Base-by-base conservation (phyloP, 2,797 vertebrate genomes). In the Phataginus tricuspis region DNA sequence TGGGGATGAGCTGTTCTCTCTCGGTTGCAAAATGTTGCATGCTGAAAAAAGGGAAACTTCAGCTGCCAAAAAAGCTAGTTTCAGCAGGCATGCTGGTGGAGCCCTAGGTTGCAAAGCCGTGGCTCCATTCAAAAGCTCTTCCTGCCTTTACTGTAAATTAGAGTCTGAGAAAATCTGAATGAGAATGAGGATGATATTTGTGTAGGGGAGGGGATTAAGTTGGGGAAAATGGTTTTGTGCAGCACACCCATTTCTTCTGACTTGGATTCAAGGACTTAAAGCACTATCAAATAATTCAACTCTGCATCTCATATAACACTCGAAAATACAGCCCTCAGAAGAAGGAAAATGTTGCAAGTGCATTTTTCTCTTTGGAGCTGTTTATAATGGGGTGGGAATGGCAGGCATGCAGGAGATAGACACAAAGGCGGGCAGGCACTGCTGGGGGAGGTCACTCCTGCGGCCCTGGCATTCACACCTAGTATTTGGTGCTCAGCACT, bases 391-490 rank as follows among this genome's bases (percentile, higher is more conserved):
- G 4, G 2, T 42, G 16, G 18, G 10, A 42, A 61, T 39, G 55
- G 16, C n/a, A 83, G 34, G 27, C 2, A 0, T 53, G 7, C 29
- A 12, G 27, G 7, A 21, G 19, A 5, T 49, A 31, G 61, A 34
- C 10, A 27, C 0, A 0, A 6, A 29, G 5, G 0, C 3, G 5
- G 55, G 9, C 37, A 39, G 55, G 18, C 12, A 37, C 37, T 12
- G 34, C 42, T 53, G 45, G 83, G 23, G 31, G 34, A 39, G 4
- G 42, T 94, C 19, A 49, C 15, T 66, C 39, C 13, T 61, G 18
- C 6, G 23, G 39, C 7, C 14, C 15, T 5, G 34, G 27, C 12
- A 7, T 39, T 27, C 68, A 3, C 3, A 27, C 63, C 55, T 11
- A 55, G 57, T 10, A 14, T 14, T 66, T 77, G 4, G 45, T 2